Evolutionary conservation across 2,888 invertebrate species (phyloP).

Genomic region (Tortricodes alternella): DNA sequence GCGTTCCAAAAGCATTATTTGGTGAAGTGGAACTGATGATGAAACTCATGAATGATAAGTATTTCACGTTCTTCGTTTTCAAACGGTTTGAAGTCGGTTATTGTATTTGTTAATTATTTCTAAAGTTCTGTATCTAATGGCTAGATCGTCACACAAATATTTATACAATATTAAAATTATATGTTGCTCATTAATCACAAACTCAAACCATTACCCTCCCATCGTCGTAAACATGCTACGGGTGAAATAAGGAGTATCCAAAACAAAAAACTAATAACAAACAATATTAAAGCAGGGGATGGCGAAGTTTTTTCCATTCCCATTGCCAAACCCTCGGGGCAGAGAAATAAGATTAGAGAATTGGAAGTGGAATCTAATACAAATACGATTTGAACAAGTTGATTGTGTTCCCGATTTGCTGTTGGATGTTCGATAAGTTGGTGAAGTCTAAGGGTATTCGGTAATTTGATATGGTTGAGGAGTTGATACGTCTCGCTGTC

Average conservation of each 20-base stretch:
- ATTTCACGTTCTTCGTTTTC: no score
- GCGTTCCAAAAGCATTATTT: no score
- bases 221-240: background rate
- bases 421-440: conserved; percentile 13
- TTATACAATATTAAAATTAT: no score
- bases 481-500: background rate
- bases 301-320: conserved; percentile 18
- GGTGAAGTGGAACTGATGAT: no score
- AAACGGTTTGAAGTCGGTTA: no score
- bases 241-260: conserved; percentile 12
- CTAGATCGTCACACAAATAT: no score
- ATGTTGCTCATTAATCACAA: no score
- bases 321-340: conserved; percentile 16
- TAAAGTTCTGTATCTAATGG: no score
- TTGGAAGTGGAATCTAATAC: conserved; percentile 27
- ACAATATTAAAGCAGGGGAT: conserved; percentile 21
- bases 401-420: conserved; percentile 24
- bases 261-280: conserved; percentile 30
- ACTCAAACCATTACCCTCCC: background rate
- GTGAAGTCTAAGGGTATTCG: conserved; percentile 3
- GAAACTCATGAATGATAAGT: no score
- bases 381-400: conserved; percentile 14
- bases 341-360: conserved; percentile 24
- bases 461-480: background rate
- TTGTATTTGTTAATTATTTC: no score